Evolutionary conservation across 2,113 vertebrate species (phyloP).

Genomic region (Naja naja): DNA sequence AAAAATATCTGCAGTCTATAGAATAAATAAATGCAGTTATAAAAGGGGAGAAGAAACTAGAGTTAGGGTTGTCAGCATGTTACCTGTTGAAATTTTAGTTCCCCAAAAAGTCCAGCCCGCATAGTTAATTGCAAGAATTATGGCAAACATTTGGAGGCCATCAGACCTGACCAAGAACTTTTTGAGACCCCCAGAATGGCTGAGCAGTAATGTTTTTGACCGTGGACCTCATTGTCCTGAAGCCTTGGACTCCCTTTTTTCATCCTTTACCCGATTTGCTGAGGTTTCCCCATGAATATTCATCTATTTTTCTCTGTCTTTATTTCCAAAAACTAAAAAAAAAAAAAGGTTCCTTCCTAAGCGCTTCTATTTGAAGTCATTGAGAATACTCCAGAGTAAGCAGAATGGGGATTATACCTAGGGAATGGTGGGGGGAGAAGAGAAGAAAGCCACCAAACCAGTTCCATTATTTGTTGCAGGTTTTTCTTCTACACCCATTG

Average conservation of each 20-base stretch:
- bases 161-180: not conserved
- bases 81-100: not conserved
- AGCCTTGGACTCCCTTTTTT: not conserved
- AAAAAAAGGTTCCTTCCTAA: not conserved
- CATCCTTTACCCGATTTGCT: not conserved
- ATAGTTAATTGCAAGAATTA: not conserved
- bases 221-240: not conserved
- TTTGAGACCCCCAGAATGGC: not conserved
- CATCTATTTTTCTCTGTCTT: slow-evolving; percentile 36
- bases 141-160: not conserved
- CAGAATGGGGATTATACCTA: slow-evolving; percentile 7
- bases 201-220: not conserved
- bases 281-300: slow-evolving; percentile 43
- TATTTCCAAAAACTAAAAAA: slow-evolving; percentile 19
- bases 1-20: not conserved
- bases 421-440: not conserved
- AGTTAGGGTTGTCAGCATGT: not conserved
- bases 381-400: slow-evolving; percentile 20
- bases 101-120: not conserved
- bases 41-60: not conserved
- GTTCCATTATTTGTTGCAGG: slow-evolving; percentile 42
- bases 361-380: not conserved
- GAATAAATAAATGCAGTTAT: not conserved
- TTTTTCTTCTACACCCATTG: slow-evolving; percentile 60
- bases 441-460: slow-evolving; percentile 33